These are phyloP conservation scores for Tinea semifulvella DNA, from an alignment of 2,888 invertebrate genomes.

Conservation along the genomic window DNA sequence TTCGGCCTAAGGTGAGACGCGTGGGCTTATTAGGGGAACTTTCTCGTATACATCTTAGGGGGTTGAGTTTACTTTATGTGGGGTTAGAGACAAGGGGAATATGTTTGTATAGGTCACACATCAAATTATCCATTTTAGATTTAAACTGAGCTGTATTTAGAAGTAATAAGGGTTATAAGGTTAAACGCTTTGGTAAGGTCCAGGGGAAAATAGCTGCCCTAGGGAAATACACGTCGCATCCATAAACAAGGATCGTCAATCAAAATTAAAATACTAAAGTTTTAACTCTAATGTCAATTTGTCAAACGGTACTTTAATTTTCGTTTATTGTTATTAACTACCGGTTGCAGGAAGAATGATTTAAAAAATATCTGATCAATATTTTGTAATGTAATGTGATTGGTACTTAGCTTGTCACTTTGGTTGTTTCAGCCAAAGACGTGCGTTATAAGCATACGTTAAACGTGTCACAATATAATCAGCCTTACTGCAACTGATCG, in stretches of 20 bases:
- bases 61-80: constrained; percentile 49
- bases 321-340: constrained; percentile 5
- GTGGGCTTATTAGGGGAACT: constrained; percentile 61
- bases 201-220: constrained; percentile 25
- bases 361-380: too few species aligned
- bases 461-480: too few species aligned
- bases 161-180: too few species aligned
- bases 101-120: constrained; percentile 33
- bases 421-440: too few species aligned
- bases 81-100: constrained; percentile 39
- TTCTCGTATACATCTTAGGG: constrained; percentile 48
- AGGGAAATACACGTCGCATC: constrained; percentile 52
- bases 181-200: too few species aligned
- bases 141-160: too few species aligned
- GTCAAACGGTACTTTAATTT: constrained; percentile 5
- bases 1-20: constrained; percentile 52
- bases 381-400: too few species aligned
- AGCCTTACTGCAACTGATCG: too few species aligned
- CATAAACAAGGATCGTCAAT: constrained; percentile 49
- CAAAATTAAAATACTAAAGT: constrained; percentile 48
- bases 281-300: constrained; percentile 12
- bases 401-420: too few species aligned
- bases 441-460: too few species aligned
- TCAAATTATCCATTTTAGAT: too few species aligned
- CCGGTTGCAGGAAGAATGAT: too few species aligned